phyloP scores from a whole-genome alignment of 2,797 vertebrate genomes.

The Lepus oiostolus region DNA sequence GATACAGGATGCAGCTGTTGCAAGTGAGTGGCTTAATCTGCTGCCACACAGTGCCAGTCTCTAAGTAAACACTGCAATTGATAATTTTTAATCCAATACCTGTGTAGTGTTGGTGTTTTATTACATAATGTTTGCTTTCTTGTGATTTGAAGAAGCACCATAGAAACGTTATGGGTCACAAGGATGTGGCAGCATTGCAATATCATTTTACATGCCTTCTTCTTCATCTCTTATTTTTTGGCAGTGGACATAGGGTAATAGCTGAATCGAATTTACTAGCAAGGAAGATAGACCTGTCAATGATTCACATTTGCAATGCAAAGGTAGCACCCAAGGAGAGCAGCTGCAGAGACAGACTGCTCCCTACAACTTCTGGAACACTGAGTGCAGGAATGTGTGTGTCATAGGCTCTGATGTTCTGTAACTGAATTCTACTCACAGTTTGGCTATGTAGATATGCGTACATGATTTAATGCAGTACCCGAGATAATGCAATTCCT shows the following conservation, averaged over 20 bases:
- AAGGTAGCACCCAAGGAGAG: background rate
- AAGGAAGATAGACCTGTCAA: background rate
- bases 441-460: background rate
- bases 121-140: background rate
- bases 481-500: background rate
- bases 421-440: background rate
- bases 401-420: background rate
- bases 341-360: background rate
- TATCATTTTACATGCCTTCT: background rate
- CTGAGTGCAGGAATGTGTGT: background rate
- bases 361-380: background rate
- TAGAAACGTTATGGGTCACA: background rate
- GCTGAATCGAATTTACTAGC: background rate
- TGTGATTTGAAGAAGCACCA: constrained; percentile 7
- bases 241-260: background rate
- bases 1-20: too few species aligned
- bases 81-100: constrained; percentile 6
- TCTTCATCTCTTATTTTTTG: background rate
- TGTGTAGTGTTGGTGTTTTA: background rate
- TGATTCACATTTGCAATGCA: background rate
- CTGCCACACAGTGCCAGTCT: too few species aligned
- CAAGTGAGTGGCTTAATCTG: too few species aligned
- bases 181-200: background rate
- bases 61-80: background rate
- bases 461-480: background rate